Evolutionary conservation across 2,888 invertebrate genomes (phyloP), one percentile per base, ranked within the genome.

Genomic region (Macaria notata): DNA sequence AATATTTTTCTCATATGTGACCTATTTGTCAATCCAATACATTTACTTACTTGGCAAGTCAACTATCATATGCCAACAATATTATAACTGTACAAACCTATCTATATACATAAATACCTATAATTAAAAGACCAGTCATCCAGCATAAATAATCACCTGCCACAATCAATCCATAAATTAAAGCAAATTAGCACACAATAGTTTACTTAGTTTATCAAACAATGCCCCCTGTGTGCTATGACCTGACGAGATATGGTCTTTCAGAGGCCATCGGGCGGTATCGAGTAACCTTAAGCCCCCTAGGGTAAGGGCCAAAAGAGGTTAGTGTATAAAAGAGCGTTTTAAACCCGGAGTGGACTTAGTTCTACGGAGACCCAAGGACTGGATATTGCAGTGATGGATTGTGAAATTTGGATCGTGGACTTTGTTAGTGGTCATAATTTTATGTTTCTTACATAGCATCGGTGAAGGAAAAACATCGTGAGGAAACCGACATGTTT

Each of bases 271-370:
- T 70, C 70, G 42, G 75, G 86, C 88, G 86, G 89, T 90, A 89
- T 89, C 90, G 54, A 79, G 72, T 86, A 88, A 88, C 88, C 88
- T 85, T 86, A 81, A 78, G 76, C 61, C 64, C 88, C 88, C 83
- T 86, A 81, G 79, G 77, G 62, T 65, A 85, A 88, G 89, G 89
- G 86, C 89, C 80, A 83, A 70, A 44, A 49, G 61, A 62, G 71
- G 67, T 71, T 66, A 68, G 51, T 76, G 82, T 85, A 89, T 90
- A 89, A 85, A 62, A 54, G 56, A 54, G 46, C 44, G 56, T 48
- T 44, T 50, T 50, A 58, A 61, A 44, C 56, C 59, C 52, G 61
- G 56, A 49, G 46, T 58, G 54, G 61, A 62, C 62, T 61, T 45
- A 61, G 48, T 52, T 61, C 29, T 46, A 50, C 61, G 60, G 56